Conservation (phyloP, 2,888 invertebrate genomes). For the Oligia strigilis region DNA sequence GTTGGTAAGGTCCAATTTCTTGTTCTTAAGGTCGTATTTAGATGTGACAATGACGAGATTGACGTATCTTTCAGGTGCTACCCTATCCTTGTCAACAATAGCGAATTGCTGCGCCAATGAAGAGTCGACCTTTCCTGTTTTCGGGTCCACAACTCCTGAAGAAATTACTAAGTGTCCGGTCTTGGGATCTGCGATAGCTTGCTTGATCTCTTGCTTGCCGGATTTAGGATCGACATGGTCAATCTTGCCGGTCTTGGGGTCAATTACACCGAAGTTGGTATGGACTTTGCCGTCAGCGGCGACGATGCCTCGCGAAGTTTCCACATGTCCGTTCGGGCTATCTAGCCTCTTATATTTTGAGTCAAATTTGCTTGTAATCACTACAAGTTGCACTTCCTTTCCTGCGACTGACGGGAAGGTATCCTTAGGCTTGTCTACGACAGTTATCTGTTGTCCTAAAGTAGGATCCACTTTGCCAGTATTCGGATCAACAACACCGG, state of each 20-base stretch:
- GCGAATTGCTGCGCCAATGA: constrained; percentile 89
- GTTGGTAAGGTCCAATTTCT: constrained; percentile 85
- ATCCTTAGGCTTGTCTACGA: constrained; percentile 85
- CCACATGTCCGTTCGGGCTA: constrained; percentile 88
- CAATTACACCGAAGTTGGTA: constrained; percentile 89
- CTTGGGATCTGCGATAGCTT: constrained; percentile 90
- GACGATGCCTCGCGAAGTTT: constrained; percentile 86
- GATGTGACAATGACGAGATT: constrained; percentile 88
- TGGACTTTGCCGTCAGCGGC: constrained; percentile 86
- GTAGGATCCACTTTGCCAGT: constrained; percentile 89
- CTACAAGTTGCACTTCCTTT: constrained; percentile 88
- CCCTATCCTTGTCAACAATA: constrained; percentile 82
- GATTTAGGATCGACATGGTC: constrained; percentile 90
- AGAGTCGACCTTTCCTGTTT: constrained; percentile 89
- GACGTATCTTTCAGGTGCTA: constrained; percentile 81
- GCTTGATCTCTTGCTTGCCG: constrained; percentile 90
- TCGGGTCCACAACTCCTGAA: constrained; percentile 90
- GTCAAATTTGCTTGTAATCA: constrained; percentile 90
- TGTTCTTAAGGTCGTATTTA: constrained; percentile 88
- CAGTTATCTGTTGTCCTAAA: constrained; percentile 90
- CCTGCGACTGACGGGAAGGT: constrained; percentile 82
- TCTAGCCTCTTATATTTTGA: constrained; percentile 89
- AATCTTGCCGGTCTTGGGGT: constrained; percentile 89
- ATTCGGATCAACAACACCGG: constrained; percentile 90
- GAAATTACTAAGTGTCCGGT: constrained; percentile 90